phyloP scores from a whole-genome alignment of 2,797 vertebrate species.

The Cossypha polioptera region DNA sequence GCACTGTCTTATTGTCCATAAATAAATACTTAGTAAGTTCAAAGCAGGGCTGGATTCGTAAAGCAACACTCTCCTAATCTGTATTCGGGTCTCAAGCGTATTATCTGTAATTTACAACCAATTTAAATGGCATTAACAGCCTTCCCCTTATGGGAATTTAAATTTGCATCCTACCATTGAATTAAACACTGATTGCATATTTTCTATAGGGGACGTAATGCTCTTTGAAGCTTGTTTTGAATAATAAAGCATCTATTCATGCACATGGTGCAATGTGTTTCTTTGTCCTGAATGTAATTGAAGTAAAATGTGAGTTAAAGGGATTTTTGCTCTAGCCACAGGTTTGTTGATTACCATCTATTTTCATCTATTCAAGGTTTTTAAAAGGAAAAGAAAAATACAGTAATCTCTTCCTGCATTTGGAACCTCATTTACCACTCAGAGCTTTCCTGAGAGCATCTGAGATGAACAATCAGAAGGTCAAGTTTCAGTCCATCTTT shows the following conservation, averaged over 20 bases:
- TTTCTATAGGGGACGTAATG: constrained; percentile 78
- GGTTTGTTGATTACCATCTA: constrained; percentile 76
- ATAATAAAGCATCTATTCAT: constrained; percentile 79
- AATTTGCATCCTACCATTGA: constrained; percentile 82
- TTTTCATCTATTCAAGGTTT: constrained; percentile 75
- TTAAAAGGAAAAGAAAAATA: constrained; percentile 69
- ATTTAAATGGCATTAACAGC: constrained; percentile 84
- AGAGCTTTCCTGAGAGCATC: constrained; percentile 35
- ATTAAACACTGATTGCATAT: constrained; percentile 81
- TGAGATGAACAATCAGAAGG: constrained; percentile 62
- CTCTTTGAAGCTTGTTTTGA: constrained; percentile 79
- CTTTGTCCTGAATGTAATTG: constrained; percentile 75
- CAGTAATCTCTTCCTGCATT: constrained; percentile 70
- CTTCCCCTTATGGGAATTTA: constrained; percentile 81
- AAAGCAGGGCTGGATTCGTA: constrained; percentile 71
- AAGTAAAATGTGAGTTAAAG: constrained; percentile 79
- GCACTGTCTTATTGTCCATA: constrained; percentile 70
- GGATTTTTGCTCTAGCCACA: constrained; percentile 71
- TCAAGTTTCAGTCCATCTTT: constrained; percentile 70
- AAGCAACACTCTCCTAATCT: constrained; percentile 77
- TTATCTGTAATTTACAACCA: constrained; percentile 85
- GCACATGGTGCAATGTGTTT: constrained; percentile 71
- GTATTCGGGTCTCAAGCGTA: constrained; percentile 79
- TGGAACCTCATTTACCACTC: constrained; percentile 72
- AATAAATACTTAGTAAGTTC: constrained; percentile 71